Evolutionary conservation across 2,888 invertebrate genomes (phyloP).

Genomic region (Ethmia dodecea): DNA sequence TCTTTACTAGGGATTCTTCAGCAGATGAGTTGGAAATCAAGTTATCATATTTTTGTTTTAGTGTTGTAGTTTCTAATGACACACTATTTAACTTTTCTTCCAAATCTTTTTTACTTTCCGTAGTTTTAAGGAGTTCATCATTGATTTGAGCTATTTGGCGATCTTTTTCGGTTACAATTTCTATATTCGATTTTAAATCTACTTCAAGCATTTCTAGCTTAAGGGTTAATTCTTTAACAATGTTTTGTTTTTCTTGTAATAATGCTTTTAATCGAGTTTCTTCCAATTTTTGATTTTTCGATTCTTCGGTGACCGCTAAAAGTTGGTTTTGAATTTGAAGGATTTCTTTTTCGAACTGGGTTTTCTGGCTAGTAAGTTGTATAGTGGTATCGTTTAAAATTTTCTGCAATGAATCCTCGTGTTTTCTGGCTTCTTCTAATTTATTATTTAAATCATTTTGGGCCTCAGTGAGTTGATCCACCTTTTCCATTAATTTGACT

Average conservation of each 20-base stretch:
- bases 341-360: slow-evolving; percentile 55
- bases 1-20: slow-evolving; percentile 59
- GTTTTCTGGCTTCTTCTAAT: slow-evolving; percentile 64
- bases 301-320: slow-evolving; percentile 36
- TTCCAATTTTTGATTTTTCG: slow-evolving; percentile 43
- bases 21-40: slow-evolving; percentile 57
- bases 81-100: slow-evolving; percentile 66
- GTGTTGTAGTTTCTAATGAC: slow-evolving; percentile 43
- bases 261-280: slow-evolving; percentile 37
- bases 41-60: slow-evolving; percentile 63
- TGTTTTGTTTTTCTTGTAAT: slow-evolving; percentile 55
- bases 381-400: slow-evolving; percentile 59
- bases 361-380: slow-evolving; percentile 61
- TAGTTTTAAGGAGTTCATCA: slow-evolving; percentile 52
- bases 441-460: slow-evolving; percentile 69
- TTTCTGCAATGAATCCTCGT: slow-evolving; percentile 69
- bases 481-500: slow-evolving; percentile 67
- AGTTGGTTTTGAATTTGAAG: slow-evolving; percentile 48
- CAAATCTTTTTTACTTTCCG: slow-evolving; percentile 59
- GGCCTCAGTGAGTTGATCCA: slow-evolving; percentile 66
- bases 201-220: slow-evolving; percentile 66
- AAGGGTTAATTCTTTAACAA: slow-evolving; percentile 53
- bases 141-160: slow-evolving; percentile 57
- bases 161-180: slow-evolving; percentile 66
- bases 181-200: slow-evolving; percentile 65